These are phyloP conservation scores for Agrotis puta DNA, from an alignment of 2,888 invertebrate species.

Conservation along the genomic window DNA sequence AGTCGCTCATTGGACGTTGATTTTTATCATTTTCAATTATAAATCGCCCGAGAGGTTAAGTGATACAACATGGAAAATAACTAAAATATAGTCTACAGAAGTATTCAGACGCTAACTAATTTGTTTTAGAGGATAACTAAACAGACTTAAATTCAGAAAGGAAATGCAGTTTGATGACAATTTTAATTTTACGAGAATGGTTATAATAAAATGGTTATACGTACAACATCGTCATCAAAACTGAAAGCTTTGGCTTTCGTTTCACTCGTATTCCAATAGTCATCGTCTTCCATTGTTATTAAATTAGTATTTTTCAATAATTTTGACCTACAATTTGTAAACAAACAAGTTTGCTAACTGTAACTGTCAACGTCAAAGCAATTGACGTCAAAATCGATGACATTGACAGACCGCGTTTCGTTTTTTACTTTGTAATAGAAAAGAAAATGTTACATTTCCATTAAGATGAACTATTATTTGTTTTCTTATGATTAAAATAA, in stretches of 20 bases:
- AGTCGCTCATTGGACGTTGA: no score
- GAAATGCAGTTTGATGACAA: neutral
- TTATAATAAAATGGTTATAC: slow-evolving; percentile 48
- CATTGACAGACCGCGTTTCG: slow-evolving; percentile 24
- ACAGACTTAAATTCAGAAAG: neutral
- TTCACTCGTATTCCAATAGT: slow-evolving; percentile 95
- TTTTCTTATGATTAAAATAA: no score
- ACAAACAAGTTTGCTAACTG: slow-evolving; percentile 30
- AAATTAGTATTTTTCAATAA: neutral
- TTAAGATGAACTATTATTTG: no score
- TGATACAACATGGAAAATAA: neutral
- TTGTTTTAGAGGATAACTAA: neutral
- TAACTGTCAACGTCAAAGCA: slow-evolving; percentile 23
- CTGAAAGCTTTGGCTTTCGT: slow-evolving; percentile 93
- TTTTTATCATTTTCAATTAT: no score
- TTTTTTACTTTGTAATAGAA: slow-evolving; percentile 3
- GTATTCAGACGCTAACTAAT: neutral
- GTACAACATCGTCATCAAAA: slow-evolving; percentile 95
- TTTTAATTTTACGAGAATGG: neutral
- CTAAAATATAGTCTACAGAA: neutral
- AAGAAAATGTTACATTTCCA: no score
- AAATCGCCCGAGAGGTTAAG: no score
- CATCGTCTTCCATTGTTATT: slow-evolving; percentile 88
- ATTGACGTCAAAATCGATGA: neutral
- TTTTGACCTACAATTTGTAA: slow-evolving; percentile 15